These are phyloP conservation scores for Ennomos quercinarius DNA, from an alignment of 2,888 invertebrate genomes.

Conservation along the genomic window DNA sequence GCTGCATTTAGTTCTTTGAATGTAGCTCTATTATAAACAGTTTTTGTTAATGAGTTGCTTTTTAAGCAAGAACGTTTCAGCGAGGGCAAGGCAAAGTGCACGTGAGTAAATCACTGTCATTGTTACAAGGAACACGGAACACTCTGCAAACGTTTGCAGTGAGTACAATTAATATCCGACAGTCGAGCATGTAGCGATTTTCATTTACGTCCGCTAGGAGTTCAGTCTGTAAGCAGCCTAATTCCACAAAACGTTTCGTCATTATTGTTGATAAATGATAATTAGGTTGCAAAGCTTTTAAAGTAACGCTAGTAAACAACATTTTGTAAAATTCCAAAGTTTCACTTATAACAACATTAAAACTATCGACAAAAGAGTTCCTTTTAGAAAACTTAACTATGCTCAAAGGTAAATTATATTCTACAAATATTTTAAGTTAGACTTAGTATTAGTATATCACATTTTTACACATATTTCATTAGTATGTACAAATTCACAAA, in stretches of 20 bases:
- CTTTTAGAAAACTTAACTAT: constrained; percentile 53
- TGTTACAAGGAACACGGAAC: constrained; percentile 24
- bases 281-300: neutral
- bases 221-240: neutral
- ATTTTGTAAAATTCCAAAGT: constrained; percentile 1
- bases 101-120: constrained; percentile 26
- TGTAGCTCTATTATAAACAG: neutral
- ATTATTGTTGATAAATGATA: neutral
- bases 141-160: constrained; percentile 20
- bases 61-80: constrained; percentile 15
- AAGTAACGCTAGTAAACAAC: neutral
- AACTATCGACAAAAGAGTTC: constrained; percentile 33
- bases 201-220: constrained; percentile 1
- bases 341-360: constrained; percentile 2
- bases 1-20: too few species aligned
- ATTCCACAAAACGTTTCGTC: neutral
- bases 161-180: constrained; percentile 26
- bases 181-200: constrained; percentile 6
- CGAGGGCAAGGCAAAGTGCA: constrained; percentile 22
- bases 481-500: constrained; percentile 40
- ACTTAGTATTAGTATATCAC: constrained; percentile 51
- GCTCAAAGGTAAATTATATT: constrained; percentile 39
- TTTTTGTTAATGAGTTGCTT: constrained; percentile 18
- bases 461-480: constrained; percentile 51
- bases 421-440: constrained; percentile 40